These are phyloP conservation scores for Agrochola macilenta DNA, from an alignment of 2,888 invertebrate genomes.

Conservation along the genomic window DNA sequence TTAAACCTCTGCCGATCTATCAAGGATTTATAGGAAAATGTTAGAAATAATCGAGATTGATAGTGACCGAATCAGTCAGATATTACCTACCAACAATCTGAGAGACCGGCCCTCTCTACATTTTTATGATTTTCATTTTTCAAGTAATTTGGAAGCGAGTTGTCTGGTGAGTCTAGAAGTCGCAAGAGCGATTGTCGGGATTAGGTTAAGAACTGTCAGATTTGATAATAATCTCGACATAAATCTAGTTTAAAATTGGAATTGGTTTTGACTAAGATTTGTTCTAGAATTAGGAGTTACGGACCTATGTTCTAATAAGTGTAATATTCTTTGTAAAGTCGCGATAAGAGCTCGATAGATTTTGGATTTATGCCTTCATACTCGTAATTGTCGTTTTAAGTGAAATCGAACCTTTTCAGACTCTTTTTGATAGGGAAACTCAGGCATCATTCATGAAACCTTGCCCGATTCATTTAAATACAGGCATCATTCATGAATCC, in stretches of 20 bases:
- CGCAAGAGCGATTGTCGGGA: background rate
- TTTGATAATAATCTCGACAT: background rate
- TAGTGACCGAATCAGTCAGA: slow-evolving; percentile 29
- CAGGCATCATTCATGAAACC: background rate
- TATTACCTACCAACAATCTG: slow-evolving; percentile 17
- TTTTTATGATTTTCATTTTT: slow-evolving; percentile 8
- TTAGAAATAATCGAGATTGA: slow-evolving; percentile 39
- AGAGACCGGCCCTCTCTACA: too few relatives aligned
- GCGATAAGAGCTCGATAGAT: background rate
- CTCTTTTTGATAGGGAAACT: background rate
- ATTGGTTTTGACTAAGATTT: background rate
- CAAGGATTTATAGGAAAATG: slow-evolving; percentile 18
- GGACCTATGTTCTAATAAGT: background rate
- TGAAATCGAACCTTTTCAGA: background rate
- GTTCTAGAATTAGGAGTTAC: background rate
- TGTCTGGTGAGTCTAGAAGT: background rate
- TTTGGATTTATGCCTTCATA: background rate
- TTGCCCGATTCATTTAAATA: background rate
- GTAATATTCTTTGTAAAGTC: background rate
- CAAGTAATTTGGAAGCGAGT: slow-evolving; percentile 4
- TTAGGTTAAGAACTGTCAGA: background rate
- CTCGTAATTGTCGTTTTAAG: background rate
- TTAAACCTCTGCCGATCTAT: slow-evolving; percentile 3
- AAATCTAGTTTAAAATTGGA: background rate
- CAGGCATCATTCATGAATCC: too few relatives aligned